A percentile compares a stretch with the other conserved stretches of the same genome.
Conservation (phyloP, 2,888 invertebrate genomes). For the Acleris sparsana region DNA sequence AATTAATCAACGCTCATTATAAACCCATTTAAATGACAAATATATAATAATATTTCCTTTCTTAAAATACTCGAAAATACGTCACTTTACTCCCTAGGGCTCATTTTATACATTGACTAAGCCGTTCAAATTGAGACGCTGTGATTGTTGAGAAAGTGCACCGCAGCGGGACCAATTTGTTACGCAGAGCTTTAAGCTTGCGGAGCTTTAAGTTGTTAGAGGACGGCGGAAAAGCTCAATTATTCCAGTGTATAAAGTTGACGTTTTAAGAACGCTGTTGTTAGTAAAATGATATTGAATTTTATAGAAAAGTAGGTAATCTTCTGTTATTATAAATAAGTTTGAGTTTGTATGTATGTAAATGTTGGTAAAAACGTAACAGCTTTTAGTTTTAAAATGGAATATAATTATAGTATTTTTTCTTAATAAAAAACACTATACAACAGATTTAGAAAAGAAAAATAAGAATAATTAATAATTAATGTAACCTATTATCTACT, state of each 20-base stretch:
- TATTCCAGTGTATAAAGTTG: background rate
- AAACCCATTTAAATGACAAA: background rate
- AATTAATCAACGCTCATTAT: background rate
- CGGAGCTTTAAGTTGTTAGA: slow-evolving; percentile 7
- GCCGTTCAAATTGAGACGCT: slow-evolving; percentile 12
- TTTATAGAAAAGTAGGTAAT: no score
- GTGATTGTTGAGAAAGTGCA: slow-evolving; percentile 48
- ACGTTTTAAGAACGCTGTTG: background rate
- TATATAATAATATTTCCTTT: background rate
- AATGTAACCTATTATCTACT: no score
- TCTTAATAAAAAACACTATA: no score
- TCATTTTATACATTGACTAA: slow-evolving; percentile 7
- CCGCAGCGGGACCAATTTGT: slow-evolving; percentile 62
- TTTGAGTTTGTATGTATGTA: no score
- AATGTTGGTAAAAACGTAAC: no score
- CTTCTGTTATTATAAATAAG: no score
- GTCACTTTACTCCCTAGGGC: slow-evolving; percentile 14
- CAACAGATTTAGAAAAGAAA: no score
- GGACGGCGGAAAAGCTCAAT: background rate
- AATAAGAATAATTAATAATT: no score
- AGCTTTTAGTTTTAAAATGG: no score
- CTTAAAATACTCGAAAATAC: background rate
- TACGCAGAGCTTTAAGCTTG: slow-evolving; percentile 21
- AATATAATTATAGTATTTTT: no score
- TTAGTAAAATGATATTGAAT: no score